Evolutionary conservation across 2,797 vertebrate species (phyloP).

Genomic region (Bradypodion pumilum): DNA sequence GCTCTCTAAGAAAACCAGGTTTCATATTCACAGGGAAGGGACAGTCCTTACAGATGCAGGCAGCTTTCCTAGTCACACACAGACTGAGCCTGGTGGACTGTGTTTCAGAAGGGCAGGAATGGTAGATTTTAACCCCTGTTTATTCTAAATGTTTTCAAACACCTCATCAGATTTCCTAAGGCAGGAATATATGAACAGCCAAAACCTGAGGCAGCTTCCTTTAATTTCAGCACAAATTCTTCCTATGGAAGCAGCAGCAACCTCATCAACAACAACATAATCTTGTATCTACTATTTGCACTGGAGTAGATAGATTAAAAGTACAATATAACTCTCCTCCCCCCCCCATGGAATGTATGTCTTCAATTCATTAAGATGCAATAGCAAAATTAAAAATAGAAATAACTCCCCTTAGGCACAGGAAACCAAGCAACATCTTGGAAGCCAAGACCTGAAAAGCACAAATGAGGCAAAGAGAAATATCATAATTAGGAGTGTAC

Average conservation of each 20-base stretch:
- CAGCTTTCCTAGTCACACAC: too few species aligned
- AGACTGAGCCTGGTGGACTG: too few species aligned
- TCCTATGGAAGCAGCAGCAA: background rate
- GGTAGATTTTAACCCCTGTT: background rate
- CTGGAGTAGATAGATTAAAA: background rate
- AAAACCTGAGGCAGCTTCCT: background rate
- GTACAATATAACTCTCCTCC: background rate
- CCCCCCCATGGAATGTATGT: background rate
- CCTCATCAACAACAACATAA: background rate
- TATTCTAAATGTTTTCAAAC: too few species aligned
- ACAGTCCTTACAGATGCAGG: too few species aligned
- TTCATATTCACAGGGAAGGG: too few species aligned
- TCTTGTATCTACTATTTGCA: background rate
- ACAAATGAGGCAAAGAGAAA: background rate
- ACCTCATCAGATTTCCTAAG: too few species aligned
- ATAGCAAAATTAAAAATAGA: background rate
- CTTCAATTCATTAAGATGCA: background rate
- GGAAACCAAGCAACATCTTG: background rate
- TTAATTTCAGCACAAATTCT: background rate
- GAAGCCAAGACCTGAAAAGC: background rate
- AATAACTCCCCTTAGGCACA: background rate
- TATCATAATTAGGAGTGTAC: constrained; percentile 1
- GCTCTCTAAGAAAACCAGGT: too few species aligned
- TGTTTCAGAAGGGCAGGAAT: too few species aligned
- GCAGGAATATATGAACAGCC: background rate